phyloP scores from a whole-genome alignment of 2,113 vertebrate genomes.

The Anguilla japonica region DNA sequence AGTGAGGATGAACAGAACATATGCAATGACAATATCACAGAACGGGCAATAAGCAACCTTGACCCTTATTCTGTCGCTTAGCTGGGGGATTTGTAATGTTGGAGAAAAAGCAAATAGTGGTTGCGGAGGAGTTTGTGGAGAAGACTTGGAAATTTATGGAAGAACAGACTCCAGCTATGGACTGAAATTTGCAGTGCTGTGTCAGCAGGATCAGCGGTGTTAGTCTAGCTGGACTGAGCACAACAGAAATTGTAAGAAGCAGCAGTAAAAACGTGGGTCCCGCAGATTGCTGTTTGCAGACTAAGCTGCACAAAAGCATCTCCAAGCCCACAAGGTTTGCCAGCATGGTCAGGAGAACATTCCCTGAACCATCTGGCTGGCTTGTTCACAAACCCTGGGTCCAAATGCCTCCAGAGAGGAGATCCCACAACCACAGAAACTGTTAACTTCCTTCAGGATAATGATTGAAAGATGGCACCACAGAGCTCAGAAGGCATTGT shows the following conservation, averaged over 20 bases:
- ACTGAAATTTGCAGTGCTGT: constrained; percentile 39
- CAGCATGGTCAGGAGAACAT: background rate
- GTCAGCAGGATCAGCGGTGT: constrained; percentile 11
- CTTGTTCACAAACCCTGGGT: constrained; percentile 46
- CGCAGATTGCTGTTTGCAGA: constrained; percentile 85
- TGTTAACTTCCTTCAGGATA: background rate
- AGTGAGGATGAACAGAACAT: background rate
- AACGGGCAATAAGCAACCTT: constrained; percentile 25
- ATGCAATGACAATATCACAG: constrained; percentile 25
- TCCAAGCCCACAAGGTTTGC: constrained; percentile 38
- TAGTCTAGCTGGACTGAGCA: constrained; percentile 39
- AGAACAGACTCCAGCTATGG: constrained; percentile 50
- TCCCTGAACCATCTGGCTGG: background rate
- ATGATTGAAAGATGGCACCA: constrained; percentile 43
- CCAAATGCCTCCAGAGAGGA: constrained; percentile 59
- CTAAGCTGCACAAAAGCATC: constrained; percentile 59
- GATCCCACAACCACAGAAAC: background rate
- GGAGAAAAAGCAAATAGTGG: constrained; percentile 24
- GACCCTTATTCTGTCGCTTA: background rate
- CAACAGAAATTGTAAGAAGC: constrained; percentile 55
- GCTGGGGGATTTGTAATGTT: background rate
- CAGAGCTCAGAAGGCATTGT: constrained; percentile 39
- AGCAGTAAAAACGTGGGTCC: constrained; percentile 65
- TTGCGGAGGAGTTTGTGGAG: constrained; percentile 30
- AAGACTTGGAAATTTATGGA: constrained; percentile 51